Evolutionary conservation across 1,140 invertebrate genomes (phyloP).

Genomic region (Meloidogyne hapla): DNA sequence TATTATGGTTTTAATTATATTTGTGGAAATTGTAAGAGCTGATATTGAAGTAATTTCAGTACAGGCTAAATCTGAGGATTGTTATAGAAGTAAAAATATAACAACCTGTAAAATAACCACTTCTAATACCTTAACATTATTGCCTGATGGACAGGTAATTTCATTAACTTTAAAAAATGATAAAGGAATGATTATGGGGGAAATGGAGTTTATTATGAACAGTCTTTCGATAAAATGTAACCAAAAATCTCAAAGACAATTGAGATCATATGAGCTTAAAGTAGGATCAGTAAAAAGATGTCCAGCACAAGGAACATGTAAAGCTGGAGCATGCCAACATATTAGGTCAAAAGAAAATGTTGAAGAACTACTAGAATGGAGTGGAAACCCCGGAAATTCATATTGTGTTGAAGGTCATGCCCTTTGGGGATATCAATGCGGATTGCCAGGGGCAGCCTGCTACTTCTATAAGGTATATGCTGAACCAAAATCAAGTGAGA

Average conservation of each 20-base stretch:
- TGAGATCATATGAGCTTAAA: neutral
- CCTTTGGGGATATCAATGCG: constrained; percentile 10
- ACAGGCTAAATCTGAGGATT: neutral
- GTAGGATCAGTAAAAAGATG: too few relatives aligned
- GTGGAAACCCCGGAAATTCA: too few relatives aligned
- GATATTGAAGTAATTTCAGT: too few relatives aligned
- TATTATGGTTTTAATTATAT: neutral
- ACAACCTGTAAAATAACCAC: neutral
- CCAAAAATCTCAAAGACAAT: neutral
- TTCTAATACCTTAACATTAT: neutral
- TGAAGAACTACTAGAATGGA: too few relatives aligned
- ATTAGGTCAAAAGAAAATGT: too few relatives aligned
- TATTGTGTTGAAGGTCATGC: too few relatives aligned
- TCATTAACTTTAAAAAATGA: neutral
- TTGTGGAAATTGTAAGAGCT: too few relatives aligned
- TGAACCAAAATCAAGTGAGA: neutral
- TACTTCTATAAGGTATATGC: constrained; percentile 8
- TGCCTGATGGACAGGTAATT: neutral
- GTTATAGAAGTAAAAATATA: neutral
- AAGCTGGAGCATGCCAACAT: too few relatives aligned
- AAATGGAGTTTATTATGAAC: neutral
- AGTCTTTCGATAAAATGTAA: neutral
- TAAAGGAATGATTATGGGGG: neutral
- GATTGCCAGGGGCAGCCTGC: neutral
- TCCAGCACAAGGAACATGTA: too few relatives aligned